Conservation (phyloP, 2,113 vertebrate species). For the Tragelaphus scriptus region DNA sequence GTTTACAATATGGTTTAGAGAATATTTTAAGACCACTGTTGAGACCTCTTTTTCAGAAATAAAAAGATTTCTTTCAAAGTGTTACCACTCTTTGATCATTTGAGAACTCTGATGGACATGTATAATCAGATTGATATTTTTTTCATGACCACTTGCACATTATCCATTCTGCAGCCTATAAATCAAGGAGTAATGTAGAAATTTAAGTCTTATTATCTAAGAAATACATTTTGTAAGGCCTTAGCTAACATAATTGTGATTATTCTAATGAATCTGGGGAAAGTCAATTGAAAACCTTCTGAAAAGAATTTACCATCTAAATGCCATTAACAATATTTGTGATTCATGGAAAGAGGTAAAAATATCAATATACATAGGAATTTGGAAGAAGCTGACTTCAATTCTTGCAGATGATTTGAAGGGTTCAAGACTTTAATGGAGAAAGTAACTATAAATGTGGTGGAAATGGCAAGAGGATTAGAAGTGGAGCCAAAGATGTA, state of each 20-base stretch:
- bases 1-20: neutral
- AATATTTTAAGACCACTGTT: neutral
- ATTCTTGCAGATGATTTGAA: neutral
- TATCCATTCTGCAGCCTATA: neutral
- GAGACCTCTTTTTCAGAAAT: neutral
- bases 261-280: neutral
- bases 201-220: neutral
- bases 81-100: neutral
- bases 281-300: neutral
- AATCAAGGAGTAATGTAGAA: neutral
- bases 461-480: neutral
- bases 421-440: neutral
- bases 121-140: neutral
- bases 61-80: neutral
- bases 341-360: neutral
- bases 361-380: neutral
- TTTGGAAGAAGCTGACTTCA: neutral
- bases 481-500: neutral
- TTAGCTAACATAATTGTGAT: neutral
- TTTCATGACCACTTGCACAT: neutral
- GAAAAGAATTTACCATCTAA: neutral
- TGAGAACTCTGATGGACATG: neutral
- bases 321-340: neutral
- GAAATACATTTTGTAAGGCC: neutral
- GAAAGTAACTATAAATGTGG: neutral